phyloP scores from a whole-genome alignment of 2,888 invertebrate genomes.

The Petrolisthes manimaculis region DNA sequence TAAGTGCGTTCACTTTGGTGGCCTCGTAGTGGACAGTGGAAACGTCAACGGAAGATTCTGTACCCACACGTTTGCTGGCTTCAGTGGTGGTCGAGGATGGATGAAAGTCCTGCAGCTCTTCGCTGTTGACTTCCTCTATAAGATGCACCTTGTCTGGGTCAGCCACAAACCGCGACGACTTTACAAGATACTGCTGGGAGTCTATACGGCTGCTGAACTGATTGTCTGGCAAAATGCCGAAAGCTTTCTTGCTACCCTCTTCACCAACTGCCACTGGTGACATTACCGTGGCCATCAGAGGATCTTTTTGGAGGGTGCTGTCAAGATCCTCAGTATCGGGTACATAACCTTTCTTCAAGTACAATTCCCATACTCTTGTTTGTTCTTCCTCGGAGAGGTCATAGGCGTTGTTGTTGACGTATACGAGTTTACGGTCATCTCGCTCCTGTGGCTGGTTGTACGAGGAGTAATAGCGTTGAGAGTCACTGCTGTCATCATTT shows the following conservation, averaged over 20 bases:
- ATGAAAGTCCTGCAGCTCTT: conserved; percentile 17
- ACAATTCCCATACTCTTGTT: not conserved
- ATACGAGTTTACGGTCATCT: conserved; percentile 19
- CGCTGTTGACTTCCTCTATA: conserved; percentile 37
- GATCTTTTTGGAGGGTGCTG: not conserved
- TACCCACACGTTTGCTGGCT: conserved; percentile 6
- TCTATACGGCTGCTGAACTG: not conserved
- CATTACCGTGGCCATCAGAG: not conserved
- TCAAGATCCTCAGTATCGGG: not conserved
- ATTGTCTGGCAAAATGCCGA: not conserved
- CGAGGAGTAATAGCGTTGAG: not conserved
- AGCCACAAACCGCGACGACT: conserved; percentile 38
- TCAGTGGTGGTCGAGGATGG: not conserved
- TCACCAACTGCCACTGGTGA: not conserved
- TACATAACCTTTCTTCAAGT: conserved; percentile 25
- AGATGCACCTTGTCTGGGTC: conserved; percentile 27
- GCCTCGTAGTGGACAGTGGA: conserved; percentile 32
- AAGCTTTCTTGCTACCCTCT: not conserved
- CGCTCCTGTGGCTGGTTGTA: not conserved
- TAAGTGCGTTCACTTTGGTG: conserved; percentile 20
- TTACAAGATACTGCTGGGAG: not conserved
- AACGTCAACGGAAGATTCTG: not conserved
- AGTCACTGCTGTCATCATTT: not conserved
- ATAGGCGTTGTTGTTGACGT: conserved; percentile 37
- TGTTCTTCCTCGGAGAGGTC: conserved; percentile 29